Percentiles rank a stretch among this genome's conserved stretches.
phyloP scores from a whole-genome alignment of 2,797 vertebrate genomes.

The Nannoperca australis region DNA sequence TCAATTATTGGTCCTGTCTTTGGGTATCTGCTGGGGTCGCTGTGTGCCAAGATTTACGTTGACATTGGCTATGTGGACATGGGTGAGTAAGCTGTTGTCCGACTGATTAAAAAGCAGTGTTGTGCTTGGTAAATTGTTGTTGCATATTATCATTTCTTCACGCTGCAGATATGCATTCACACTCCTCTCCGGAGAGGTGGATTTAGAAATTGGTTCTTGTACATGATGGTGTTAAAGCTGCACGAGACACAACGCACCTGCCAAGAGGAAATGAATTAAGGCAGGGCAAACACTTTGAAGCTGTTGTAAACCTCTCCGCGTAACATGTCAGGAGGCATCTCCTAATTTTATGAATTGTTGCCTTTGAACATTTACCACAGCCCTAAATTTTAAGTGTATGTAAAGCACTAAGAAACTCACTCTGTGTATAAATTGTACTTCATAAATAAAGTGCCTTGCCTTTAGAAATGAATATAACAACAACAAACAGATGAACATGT shows the following conservation, averaged over 20 bases:
- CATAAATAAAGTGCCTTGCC: neutral
- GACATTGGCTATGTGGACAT: slow-evolving; percentile 93
- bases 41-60: slow-evolving; percentile 96
- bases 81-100: slow-evolving; percentile 85
- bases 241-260: neutral
- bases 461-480: neutral
- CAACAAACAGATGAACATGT: neutral
- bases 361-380: slow-evolving; percentile 10
- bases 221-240: slow-evolving; percentile 8
- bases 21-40: slow-evolving; percentile 93
- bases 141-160: neutral
- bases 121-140: neutral
- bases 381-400: neutral
- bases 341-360: neutral
- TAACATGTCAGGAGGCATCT: neutral
- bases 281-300: slow-evolving; percentile 17
- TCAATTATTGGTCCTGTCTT: slow-evolving; percentile 95
- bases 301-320: slow-evolving; percentile 4
- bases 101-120: neutral
- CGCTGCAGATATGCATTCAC: neutral
- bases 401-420: neutral
- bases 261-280: neutral
- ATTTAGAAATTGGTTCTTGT: slow-evolving; percentile 8
- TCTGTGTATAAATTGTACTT: neutral
- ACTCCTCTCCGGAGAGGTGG: slow-evolving; percentile 1